Evolutionary conservation across 2,888 invertebrate genomes (phyloP).

Genomic region (Troglohyphantes excavatus): DNA sequence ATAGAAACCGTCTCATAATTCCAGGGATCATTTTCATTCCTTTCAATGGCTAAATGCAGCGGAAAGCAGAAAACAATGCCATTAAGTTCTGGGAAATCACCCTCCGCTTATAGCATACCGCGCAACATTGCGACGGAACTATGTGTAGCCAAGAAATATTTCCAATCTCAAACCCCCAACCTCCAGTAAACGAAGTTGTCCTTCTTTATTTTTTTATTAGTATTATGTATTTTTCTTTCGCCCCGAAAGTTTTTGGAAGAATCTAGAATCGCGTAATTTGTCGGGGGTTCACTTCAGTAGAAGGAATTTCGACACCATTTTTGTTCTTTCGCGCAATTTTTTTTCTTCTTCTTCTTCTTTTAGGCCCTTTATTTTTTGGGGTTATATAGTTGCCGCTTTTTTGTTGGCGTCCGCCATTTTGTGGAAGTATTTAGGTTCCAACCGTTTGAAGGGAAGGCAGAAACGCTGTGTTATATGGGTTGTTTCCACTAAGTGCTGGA

Average conservation of each 20-base stretch:
- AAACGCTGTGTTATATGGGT: constrained; percentile 6
- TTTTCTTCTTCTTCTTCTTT: constrained; percentile 3
- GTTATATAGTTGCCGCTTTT: constrained; percentile 53
- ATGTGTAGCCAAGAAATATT: constrained; percentile 61
- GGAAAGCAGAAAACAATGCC: constrained; percentile 70
- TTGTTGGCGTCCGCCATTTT: constrained; percentile 32
- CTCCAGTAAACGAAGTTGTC: constrained; percentile 32
- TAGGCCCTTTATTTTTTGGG: neutral
- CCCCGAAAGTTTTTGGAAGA: constrained; percentile 71
- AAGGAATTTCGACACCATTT: constrained; percentile 71
- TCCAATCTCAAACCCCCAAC: constrained; percentile 54
- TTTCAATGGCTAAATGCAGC: constrained; percentile 69
- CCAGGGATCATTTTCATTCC: constrained; percentile 64
- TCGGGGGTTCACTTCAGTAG: constrained; percentile 68
- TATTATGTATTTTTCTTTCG: constrained; percentile 20
- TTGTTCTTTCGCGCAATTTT: neutral
- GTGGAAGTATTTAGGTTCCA: constrained; percentile 66
- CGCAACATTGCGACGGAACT: constrained; percentile 52
- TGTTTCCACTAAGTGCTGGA: constrained; percentile 33
- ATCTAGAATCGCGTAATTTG: constrained; percentile 73
- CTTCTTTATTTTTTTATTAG: constrained; percentile 24
- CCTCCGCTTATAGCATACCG: constrained; percentile 60
- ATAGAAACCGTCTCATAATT: constrained; percentile 29
- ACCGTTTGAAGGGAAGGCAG: constrained; percentile 15
- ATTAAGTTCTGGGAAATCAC: constrained; percentile 67